Evolutionary conservation across 2,113 vertebrate genomes (phyloP).

Genomic region (Actenoides lindsayi): DNA sequence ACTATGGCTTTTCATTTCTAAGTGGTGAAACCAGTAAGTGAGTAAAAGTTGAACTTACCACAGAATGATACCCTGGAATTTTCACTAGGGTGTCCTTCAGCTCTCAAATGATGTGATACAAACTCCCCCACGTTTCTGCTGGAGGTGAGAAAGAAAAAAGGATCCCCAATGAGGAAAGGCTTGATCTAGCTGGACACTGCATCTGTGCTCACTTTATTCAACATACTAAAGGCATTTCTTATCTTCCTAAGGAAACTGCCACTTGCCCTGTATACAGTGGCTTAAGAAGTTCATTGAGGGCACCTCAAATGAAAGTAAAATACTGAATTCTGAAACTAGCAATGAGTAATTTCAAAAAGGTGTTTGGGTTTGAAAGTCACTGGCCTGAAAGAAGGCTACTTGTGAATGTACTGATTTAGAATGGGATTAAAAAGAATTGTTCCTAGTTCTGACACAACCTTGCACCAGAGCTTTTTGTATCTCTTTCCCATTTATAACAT

Average conservation of each 20-base stretch:
- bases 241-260: not conserved
- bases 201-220: not conserved
- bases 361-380: not conserved
- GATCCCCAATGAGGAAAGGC: not conserved
- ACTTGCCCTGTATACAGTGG: not conserved
- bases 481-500: not conserved
- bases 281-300: not conserved
- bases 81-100: not conserved
- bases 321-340: not conserved
- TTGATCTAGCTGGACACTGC: not conserved
- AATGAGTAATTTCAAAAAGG: not conserved
- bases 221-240: not conserved
- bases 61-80: not conserved
- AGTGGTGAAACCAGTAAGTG: not conserved
- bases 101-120: not conserved
- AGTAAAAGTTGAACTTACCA: not conserved
- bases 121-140: not conserved
- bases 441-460: not conserved
- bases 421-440: not conserved
- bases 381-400: not conserved
- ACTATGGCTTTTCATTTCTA: not conserved
- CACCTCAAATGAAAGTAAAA: not conserved
- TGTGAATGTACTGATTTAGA: not conserved
- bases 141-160: not conserved
- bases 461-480: not conserved